Conservation (phyloP, 2,113 vertebrate genomes). For the Copsychus sechellarum region DNA sequence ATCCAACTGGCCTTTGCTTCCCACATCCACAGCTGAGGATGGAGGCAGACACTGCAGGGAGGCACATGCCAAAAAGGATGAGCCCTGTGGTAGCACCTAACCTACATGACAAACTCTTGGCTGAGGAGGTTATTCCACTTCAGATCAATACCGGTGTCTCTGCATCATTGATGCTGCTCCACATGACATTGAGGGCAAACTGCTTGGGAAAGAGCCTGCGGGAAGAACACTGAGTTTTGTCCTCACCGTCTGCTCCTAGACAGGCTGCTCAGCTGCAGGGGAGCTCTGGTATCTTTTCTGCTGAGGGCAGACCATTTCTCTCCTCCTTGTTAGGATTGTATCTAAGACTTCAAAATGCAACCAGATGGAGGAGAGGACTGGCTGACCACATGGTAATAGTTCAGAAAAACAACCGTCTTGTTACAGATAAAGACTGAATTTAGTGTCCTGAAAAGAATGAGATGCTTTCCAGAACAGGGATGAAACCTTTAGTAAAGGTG, state of each 20-base stretch:
- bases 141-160: accelerated
- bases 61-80: neutral
- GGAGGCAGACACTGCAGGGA: neutral
- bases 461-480: neutral
- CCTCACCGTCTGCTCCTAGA: constrained; percentile 10
- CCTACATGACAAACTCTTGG: neutral
- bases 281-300: neutral
- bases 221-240: constrained; percentile 8
- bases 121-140: neutral
- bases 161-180: neutral
- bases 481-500: neutral
- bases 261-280: constrained; percentile 31
- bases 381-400: neutral
- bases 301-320: neutral
- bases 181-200: neutral
- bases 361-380: neutral
- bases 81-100: neutral
- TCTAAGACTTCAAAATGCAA: neutral
- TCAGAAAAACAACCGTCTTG: neutral
- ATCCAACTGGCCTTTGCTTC: neutral
- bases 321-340: neutral
- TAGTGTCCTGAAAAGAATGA: neutral
- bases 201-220: neutral
- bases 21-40: accelerated
- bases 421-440: neutral